Evolutionary conservation across 2,888 invertebrate species (phyloP).

Genomic region (Tricholauxania praeusta): DNA sequence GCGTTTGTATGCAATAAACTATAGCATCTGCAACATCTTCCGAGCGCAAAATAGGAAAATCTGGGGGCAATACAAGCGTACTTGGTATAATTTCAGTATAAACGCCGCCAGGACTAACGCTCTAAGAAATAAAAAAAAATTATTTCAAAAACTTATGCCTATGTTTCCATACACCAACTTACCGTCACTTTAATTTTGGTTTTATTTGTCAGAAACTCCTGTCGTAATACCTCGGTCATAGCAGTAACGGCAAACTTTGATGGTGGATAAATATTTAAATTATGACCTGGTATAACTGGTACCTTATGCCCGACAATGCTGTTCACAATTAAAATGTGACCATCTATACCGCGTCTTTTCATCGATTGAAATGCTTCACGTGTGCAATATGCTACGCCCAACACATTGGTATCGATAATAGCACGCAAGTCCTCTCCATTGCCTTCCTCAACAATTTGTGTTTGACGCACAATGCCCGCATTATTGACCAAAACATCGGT

Average conservation of each 20-base stretch:
- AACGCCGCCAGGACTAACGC: conserved; percentile 53
- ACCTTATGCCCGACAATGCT: conserved; percentile 64
- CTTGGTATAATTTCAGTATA: conserved; percentile 50
- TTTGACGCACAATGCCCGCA: conserved; percentile 58
- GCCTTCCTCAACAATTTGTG: conserved; percentile 38
- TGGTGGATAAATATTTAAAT: conserved; percentile 61
- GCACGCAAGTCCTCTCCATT: conserved; percentile 50
- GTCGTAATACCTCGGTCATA: conserved; percentile 62
- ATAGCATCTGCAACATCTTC: conserved; percentile 42
- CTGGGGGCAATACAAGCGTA: conserved; percentile 54
- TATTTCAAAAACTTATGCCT: too few species aligned
- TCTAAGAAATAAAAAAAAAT: conserved; percentile 42
- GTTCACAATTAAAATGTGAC: conserved; percentile 70
- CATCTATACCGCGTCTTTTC: conserved; percentile 65
- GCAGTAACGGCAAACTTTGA: conserved; percentile 65
- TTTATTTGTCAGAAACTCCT: conserved; percentile 59
- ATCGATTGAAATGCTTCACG: conserved; percentile 67
- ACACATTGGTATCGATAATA: conserved; percentile 66
- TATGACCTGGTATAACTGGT: conserved; percentile 53
- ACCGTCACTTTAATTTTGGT: conserved; percentile 60
- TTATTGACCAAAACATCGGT: conserved; percentile 72
- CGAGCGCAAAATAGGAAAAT: conserved; percentile 17
- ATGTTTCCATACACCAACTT: conserved; percentile 27
- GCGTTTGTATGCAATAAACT: conserved; percentile 56
- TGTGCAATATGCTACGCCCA: conserved; percentile 65